A percentile compares a stretch with the other conserved stretches of the same genome.
Conservation (phyloP, 2,797 vertebrate species). For the Vespertilio murinus region DNA sequence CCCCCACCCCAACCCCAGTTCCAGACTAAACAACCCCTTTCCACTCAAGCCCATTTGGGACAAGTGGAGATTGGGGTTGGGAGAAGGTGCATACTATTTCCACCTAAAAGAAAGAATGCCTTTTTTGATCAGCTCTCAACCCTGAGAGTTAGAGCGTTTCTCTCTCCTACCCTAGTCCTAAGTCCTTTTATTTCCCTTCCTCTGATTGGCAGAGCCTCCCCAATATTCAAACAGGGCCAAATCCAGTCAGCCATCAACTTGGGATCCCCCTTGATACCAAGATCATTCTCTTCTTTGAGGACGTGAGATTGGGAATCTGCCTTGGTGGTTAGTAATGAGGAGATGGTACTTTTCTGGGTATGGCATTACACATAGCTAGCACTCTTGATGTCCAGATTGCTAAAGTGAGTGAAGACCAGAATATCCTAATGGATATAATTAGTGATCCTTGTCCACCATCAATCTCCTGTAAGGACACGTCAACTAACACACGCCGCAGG, state of each 20-base stretch:
- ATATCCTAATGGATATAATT: conserved; percentile 4
- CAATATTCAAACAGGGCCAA: conserved; percentile 39
- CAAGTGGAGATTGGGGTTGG: neutral
- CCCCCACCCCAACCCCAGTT: neutral
- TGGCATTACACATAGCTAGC: neutral
- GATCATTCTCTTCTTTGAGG: conserved; percentile 18
- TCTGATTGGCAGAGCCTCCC: neutral
- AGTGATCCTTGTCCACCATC: neutral
- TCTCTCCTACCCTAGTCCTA: neutral
- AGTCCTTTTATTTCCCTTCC: neutral
- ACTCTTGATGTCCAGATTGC: neutral
- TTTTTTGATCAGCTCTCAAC: conserved; percentile 7
- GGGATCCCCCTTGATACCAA: neutral
- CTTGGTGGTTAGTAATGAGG: neutral
- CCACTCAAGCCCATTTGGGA: neutral
- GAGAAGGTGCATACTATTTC: neutral
- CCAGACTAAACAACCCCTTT: conserved; percentile 47
- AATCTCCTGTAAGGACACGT: neutral
- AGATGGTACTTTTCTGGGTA: conserved; percentile 36
- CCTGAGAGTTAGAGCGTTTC: neutral
- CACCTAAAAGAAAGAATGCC: conserved; percentile 28
- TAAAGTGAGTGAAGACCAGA: conserved; percentile 28
- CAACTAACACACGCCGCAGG: neutral
- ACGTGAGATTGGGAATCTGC: neutral
- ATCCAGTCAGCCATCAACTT: neutral